Evolutionary conservation across 2,113 vertebrate species (phyloP).

Genomic region (Craseonycteris thonglongyai): DNA sequence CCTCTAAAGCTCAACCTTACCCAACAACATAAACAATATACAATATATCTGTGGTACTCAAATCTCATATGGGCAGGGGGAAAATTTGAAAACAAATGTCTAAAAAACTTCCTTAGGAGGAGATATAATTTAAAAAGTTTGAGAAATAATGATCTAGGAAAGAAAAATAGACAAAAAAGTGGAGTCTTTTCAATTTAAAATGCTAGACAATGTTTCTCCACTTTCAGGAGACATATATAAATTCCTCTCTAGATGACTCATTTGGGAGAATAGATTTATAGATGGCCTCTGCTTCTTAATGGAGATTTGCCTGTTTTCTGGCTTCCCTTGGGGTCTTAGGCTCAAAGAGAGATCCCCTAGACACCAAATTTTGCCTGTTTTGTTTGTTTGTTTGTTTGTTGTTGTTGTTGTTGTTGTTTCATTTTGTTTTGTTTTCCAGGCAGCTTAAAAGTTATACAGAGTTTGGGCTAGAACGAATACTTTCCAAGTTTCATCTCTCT

Average conservation of each 20-base stretch:
- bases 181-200: background rate
- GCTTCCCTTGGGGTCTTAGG: background rate
- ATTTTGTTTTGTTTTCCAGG: background rate
- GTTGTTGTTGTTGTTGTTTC: too few relatives aligned
- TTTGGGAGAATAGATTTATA: conserved; percentile 33
- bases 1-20: background rate
- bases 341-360: background rate
- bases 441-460: background rate
- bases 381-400: too few relatives aligned
- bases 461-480: background rate
- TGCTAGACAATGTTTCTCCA: background rate
- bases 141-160: background rate
- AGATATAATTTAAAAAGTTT: background rate
- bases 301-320: conserved; percentile 7
- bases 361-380: background rate
- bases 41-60: background rate
- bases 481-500: conserved; percentile 3
- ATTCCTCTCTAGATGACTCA: conserved; percentile 34
- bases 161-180: conserved; percentile 7
- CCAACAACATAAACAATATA: background rate
- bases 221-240: background rate
- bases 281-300: background rate
- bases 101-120: background rate
- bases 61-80: background rate
- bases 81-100: background rate